phyloP scores from a whole-genome alignment of 1,140 invertebrate genomes.

The Nautilus pompilius region DNA sequence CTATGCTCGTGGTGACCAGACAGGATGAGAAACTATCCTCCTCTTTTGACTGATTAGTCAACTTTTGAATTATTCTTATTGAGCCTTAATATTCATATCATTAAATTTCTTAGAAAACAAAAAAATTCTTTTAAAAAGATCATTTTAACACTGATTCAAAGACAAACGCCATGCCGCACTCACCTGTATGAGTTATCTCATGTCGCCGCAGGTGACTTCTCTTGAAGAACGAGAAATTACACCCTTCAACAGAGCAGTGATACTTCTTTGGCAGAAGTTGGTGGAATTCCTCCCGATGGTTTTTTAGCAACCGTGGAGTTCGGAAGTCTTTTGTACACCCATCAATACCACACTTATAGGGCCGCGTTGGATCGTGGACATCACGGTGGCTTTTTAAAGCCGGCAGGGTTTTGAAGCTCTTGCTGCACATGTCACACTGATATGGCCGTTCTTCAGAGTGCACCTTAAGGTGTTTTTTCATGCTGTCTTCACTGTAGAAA shows the following conservation, averaged over 20 bases:
- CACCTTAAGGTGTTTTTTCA: slow-evolving; percentile 53
- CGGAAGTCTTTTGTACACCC: slow-evolving; percentile 40
- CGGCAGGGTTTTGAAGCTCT: slow-evolving; percentile 50
- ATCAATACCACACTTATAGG: slow-evolving; percentile 37
- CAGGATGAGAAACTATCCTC: too few relatives aligned
- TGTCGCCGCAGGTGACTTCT: slow-evolving; percentile 44
- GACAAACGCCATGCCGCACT: too few relatives aligned
- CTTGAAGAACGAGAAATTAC: slow-evolving; percentile 43
- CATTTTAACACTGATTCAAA: too few relatives aligned
- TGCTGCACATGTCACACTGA: slow-evolving; percentile 52
- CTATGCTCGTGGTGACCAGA: too few relatives aligned
- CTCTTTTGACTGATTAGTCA: too few relatives aligned
- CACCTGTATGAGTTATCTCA: slow-evolving; percentile 46
- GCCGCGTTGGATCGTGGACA: slow-evolving; percentile 27
- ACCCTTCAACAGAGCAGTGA: slow-evolving; percentile 36
- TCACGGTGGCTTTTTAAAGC: slow-evolving; percentile 30
- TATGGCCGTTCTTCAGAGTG: slow-evolving; percentile 55
- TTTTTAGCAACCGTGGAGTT: slow-evolving; percentile 36
- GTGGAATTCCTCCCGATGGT: slow-evolving; percentile 40
- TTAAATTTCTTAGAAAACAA: too few relatives aligned
- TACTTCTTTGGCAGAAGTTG: slow-evolving; percentile 37
- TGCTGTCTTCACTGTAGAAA: slow-evolving; percentile 43
- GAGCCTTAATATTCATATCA: too few relatives aligned
- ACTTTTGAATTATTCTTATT: too few relatives aligned
- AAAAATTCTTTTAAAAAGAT: too few relatives aligned